Evolutionary conservation across 2,888 invertebrate species (phyloP), one percentile per base, ranked within the genome.

Genomic region (Cybosia mesomella): DNA sequence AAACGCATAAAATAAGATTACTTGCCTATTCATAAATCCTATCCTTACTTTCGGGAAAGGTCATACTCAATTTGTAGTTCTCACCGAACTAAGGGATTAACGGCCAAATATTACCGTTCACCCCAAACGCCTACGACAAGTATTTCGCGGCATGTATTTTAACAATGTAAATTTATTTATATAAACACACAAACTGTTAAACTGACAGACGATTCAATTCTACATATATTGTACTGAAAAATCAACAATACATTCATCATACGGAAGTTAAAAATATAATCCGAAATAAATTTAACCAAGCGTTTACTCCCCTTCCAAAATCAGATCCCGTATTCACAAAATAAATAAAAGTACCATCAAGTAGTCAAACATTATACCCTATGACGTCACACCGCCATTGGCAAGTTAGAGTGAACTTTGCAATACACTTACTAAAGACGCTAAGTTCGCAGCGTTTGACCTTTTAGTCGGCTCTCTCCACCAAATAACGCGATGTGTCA

Each of bases 391-490:
- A 79, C 76, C 82, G 82, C 77, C 83, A 82, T 83, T 71, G 79
- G 68, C 71, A 81, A 85, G 81, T 86, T 79, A 54, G 77, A 84
- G 83, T 71, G 81, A 91, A 90, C 85, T 91, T 89, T 74, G 85
- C 86, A 87, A 89, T 89, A 89, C 84, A 91, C 87, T 91, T 87
- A 85, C 76, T 72, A 79, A 85, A 79, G 76, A 82, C 82, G 84
- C 83, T 83, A 87, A 89, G 87, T 87, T 88, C 75, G 75, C 82
- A 71, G 64, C 57, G 73, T 90, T 90, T 88, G 91, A 91, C 90
- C 88, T 87, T 85, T 83, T 76, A 83, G 83, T 77, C 81, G 78
- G 75, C 75, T 81, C 78, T 78, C 77, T 75, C 77, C 79, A 74
- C 82, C 89, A 85, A 89, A 89, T 89, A 90, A 87, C 80, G 82